Evolutionary conservation across 2,888 invertebrate species (phyloP), one percentile per base, ranked within the genome.

Genomic region (Cynaeus angustus): DNA sequence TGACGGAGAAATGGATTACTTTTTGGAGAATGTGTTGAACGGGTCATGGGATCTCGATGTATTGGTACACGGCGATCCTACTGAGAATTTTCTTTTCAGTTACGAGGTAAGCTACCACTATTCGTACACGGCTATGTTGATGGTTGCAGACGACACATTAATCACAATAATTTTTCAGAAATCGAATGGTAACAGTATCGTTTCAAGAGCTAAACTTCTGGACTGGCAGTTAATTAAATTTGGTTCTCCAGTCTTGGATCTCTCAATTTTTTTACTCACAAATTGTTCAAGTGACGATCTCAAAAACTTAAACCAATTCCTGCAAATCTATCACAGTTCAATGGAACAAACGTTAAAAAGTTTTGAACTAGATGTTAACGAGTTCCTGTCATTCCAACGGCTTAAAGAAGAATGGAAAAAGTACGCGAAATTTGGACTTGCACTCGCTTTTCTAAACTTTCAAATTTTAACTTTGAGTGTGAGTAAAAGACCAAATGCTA

Each of bases 351-450:
- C 14, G 28, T 37, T 28, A 6, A 30, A 46, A 33, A 10, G 16
- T 9, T 46, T 46, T 13, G 7, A 33, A n/a, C 30, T 28, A 7
- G 33, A 59, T 12, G 13, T 33, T 3, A 14, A 59, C 2, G 45
- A 58, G 7, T 9, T 59, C 10, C 45, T 46, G 13, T 46, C 46
- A 3, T 30, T 9, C 12, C 14, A 59, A 45, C 13, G 28, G 3
- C 33, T 59, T n/a, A 33, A 59, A 16, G 59, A 59, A n/a, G 28
- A 59, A 3, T 59, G 59, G 59, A 48, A 9, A 10, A 59, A 46
- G 13, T 59, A 33, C 26, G 59, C 59, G 1, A 59, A 59, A 46
- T 12, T 59, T 33, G 59, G 46, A 14, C 8, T 59, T 8, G 59
- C 59, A 28, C 46, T 59, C n/a, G 12, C 46, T n/a, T 46, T 59